Evolutionary conservation across 23 tunicate species (phyloP), one percentile per base, ranked within the genome.

Genomic region (Styela clava): DNA sequence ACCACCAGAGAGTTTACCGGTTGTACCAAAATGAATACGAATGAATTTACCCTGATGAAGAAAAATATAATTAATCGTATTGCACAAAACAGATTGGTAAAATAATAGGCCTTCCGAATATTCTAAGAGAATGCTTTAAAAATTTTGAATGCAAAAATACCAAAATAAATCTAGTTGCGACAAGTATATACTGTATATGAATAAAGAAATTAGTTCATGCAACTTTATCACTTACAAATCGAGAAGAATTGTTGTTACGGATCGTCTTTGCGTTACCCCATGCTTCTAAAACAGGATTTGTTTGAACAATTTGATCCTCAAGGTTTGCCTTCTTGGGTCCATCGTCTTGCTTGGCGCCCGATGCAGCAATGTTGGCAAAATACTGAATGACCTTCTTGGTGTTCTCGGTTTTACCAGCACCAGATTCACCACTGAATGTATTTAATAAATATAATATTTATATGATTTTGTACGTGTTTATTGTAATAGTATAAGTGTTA

Each of bases 261-360:
- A 93, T 93, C 25, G 98, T 93, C 73, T 93, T 93, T 31, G 98
- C 98, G 74, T 93, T 93, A 79, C 98, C 98, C 98, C 98, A 93
- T 25, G 98, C 98, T 74, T 93, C 98, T 23, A 93, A 74, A 33
- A 93, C 98, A 35, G 98, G 98, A 73, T 93, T 93, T 63, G 98
- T 93, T 62, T 93, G 98, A 22, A 93, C 89, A 81, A 93, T 88
- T 65, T 93, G 98, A 74, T 93, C 98, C 44, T 93, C 98, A n/a
- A 93, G 74, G 63, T 93, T 93, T 28, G 84, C 84, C 74, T 93
- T 93, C 85, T 85, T 87, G 25, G 68, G 84, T 0, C 32, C 74
- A 19, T 34, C 62, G 34, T 78, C 85, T 22, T 74, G 87, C 22
- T 81, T 72, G 68, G 73, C 79, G 2, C 31, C 61, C 0, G 79